Base-by-base conservation (phyloP, 2,888 invertebrate genomes). In the Panopea generosa region DNA sequence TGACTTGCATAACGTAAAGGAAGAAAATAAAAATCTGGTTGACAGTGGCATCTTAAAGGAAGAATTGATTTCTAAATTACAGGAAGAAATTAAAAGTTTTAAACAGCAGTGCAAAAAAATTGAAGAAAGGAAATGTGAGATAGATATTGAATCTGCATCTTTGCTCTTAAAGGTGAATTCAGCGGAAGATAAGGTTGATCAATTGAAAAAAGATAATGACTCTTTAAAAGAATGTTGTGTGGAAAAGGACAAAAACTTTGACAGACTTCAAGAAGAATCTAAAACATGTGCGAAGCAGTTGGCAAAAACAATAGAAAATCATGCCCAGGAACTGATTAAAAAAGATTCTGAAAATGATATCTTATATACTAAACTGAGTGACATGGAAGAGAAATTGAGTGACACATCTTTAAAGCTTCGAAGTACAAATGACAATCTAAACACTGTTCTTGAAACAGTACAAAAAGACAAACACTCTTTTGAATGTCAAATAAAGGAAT, bases 31-130 rank as follows among this genome's bases (percentile, higher is more conserved):
- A 14, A 40, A 29, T 29, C 27, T 76, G 27, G 52, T 75, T 24
- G 72, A 75, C 18, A 65, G 40, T 60, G 22, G 69, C 9, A 43
- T 68, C 38, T 43, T 59, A 43, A 70, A 72, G 26, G 62, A 71
- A 18, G n/a, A n/a, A n/a, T n/a, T n/a, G n/a, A n/a, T 60, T 43
- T 24, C 60, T 38, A 38, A 38, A 14, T 26, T 74, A 18, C 26
- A 57, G 6, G 29, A 55, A 40, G 56, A 73, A 61, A 18, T 45
- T 26, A 50, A 63, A 50, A 26, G 22, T 24, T 16, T 56, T 11
- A 43, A 57, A 49, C 22, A 50, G 45, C 2, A 4, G 6, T 16
- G 20, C 33, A 52, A 29, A 24, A 40, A 53, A 62, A 20, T 50
- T 52, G 4, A 2, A n/a, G n/a, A n/a, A n/a, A n/a, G n/a, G n/a